A percentile compares a stretch with the other conserved stretches of the same genome.
Evolutionary conservation across 2,797 vertebrate species (phyloP).

Genomic region (Acipenser transmontanus): DNA sequence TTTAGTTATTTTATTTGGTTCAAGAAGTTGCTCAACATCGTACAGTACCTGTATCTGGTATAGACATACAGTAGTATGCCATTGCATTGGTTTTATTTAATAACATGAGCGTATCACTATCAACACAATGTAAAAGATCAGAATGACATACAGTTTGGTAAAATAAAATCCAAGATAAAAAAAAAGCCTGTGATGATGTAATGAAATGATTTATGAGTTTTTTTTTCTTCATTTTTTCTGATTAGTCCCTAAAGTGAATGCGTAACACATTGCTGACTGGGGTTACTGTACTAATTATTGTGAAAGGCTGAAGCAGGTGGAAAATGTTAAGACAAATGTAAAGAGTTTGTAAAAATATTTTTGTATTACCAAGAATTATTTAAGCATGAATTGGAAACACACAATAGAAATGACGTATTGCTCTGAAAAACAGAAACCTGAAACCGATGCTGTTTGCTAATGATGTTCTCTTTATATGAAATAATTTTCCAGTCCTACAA

Average conservation of each 20-base stretch:
- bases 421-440: not conserved
- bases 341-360: not conserved
- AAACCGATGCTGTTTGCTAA: not conserved
- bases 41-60: not conserved
- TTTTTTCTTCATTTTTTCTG: not conserved
- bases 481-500: too few relatives aligned
- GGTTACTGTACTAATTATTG: not conserved
- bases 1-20: not conserved
- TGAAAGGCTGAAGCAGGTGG: slow-evolving; percentile 2
- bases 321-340: slow-evolving; percentile 5
- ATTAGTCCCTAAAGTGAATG: slow-evolving; percentile 5
- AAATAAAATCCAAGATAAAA: too few relatives aligned
- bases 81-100: not conserved
- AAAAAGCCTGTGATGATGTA: not conserved
- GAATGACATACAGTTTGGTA: not conserved
- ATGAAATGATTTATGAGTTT: not conserved
- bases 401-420: not conserved
- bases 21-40: not conserved
- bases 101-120: not conserved
- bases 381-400: not conserved
- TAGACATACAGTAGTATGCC: not conserved
- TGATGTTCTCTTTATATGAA: too few relatives aligned
- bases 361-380: not conserved
- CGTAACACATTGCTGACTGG: not conserved
- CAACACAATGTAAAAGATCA: not conserved